These are phyloP conservation scores for Anodontia alba DNA, from an alignment of 2,888 invertebrate species.

Conservation along the genomic window DNA sequence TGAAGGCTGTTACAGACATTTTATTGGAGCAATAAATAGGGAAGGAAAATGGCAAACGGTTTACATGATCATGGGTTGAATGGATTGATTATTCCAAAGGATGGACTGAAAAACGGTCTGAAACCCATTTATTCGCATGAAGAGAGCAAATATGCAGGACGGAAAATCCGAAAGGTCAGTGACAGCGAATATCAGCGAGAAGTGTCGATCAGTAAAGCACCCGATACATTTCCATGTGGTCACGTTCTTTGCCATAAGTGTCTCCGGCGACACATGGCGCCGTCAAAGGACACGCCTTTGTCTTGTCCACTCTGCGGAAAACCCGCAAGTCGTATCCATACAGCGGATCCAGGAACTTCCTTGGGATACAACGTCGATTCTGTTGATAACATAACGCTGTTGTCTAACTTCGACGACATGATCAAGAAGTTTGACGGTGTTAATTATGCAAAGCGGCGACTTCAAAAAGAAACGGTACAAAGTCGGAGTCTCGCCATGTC, in stretches of 20 bases:
- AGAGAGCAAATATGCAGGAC: constrained; percentile 42
- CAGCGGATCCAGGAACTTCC: constrained; percentile 52
- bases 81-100: neutral
- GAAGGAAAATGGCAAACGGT: neutral
- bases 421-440: constrained; percentile 76
- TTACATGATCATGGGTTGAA: neutral
- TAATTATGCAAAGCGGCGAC: constrained; percentile 67
- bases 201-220: constrained; percentile 75
- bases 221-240: constrained; percentile 81
- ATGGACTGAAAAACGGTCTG: constrained; percentile 36
- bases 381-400: constrained; percentile 71
- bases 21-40: no score
- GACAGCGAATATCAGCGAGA: constrained; percentile 73
- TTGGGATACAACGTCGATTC: constrained; percentile 53
- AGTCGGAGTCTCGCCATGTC: constrained; percentile 78
- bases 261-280: constrained; percentile 70
- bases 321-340: constrained; percentile 50
- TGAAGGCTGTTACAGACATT: no score
- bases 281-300: constrained; percentile 47
- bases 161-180: constrained; percentile 55
- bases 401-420: constrained; percentile 79
- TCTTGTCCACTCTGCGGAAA: constrained; percentile 65
- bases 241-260: constrained; percentile 80
- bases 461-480: constrained; percentile 77
- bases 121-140: constrained; percentile 50